These are phyloP conservation scores for Dendronephthya gigantea DNA, from an alignment of 64 coral and sea anemone genomes.

Conservation along the genomic window DNA sequence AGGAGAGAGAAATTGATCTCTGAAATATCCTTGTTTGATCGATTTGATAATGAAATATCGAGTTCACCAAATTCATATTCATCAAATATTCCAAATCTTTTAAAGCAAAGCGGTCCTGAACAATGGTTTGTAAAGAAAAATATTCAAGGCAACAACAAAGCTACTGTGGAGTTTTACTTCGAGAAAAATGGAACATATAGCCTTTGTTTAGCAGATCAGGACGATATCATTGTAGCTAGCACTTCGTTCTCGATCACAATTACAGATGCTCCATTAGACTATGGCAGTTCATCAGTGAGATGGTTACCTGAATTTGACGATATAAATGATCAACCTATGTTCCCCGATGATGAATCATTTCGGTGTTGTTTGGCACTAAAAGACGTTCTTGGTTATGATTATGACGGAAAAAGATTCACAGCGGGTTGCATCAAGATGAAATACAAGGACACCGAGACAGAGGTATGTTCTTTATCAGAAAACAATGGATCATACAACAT, in stretches of 20 bases:
- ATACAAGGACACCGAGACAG: background rate
- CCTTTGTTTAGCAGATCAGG: background rate
- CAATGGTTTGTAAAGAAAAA: background rate
- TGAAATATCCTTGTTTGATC: background rate
- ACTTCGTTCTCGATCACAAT: background rate
- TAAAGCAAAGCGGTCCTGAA: background rate
- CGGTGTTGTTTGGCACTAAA: background rate
- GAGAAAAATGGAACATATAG: background rate
- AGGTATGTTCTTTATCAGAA: background rate
- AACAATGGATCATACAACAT: background rate
- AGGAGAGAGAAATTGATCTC: background rate
- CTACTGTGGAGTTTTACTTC: background rate
- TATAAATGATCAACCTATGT: background rate
- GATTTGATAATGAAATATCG: background rate
- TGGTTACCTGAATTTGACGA: background rate
- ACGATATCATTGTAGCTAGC: background rate
- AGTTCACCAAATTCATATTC: background rate
- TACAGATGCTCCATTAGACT: background rate
- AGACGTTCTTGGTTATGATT: background rate
- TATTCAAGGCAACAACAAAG: background rate
- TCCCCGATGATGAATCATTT: background rate
- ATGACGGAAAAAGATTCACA: background rate
- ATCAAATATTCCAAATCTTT: background rate
- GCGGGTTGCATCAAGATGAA: background rate
- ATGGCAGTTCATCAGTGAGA: background rate